A percentile compares a stretch with the other conserved stretches of the same genome.
Conservation (phyloP, 1,140 invertebrate genomes). For the Zaprionus nigranus region DNA sequence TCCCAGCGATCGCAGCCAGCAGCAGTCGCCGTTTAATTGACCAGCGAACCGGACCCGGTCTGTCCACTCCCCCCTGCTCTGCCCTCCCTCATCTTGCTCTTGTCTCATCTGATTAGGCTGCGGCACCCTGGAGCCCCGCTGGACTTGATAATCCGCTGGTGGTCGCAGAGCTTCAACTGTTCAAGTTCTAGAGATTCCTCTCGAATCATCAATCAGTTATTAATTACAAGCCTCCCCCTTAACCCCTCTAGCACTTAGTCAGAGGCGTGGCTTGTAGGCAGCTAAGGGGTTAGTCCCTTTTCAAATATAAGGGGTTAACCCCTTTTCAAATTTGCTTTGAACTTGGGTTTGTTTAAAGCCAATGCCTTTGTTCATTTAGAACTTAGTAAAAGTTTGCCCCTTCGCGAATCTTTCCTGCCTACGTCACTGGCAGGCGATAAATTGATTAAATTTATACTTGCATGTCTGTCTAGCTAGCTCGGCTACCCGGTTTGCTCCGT, state of each 20-base stretch:
- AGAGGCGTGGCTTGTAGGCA: not conserved
- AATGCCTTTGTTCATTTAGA: not conserved
- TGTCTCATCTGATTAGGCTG: constrained; percentile 15
- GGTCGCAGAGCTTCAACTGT: constrained; percentile 20
- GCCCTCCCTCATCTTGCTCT: constrained; percentile 8
- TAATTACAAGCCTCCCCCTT: constrained; percentile 65
- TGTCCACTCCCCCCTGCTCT: not conserved
- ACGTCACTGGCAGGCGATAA: constrained; percentile 48
- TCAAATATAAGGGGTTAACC: too few species aligned
- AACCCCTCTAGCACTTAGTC: not conserved
- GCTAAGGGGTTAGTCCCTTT: not conserved
- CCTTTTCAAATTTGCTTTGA: too few species aligned
- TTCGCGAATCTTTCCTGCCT: not conserved
- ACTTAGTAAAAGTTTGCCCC: not conserved
- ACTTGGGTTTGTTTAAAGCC: not conserved
- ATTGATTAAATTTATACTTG: constrained; percentile 76
- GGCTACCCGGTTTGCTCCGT: not conserved
- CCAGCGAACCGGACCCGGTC: constrained; percentile 46
- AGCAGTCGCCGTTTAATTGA: constrained; percentile 66
- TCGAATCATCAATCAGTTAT: constrained; percentile 76
- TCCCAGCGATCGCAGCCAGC: constrained; percentile 67
- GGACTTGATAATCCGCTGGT: constrained; percentile 43
- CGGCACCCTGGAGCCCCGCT: constrained; percentile 3
- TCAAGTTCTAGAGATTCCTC: constrained; percentile 5
- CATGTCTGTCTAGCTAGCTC: constrained; percentile 19